Percentiles rank a stretch among this genome's conserved stretches.
Conservation (phyloP, 1,140 invertebrate genomes). For the Panagrolaimus sp. region DNA sequence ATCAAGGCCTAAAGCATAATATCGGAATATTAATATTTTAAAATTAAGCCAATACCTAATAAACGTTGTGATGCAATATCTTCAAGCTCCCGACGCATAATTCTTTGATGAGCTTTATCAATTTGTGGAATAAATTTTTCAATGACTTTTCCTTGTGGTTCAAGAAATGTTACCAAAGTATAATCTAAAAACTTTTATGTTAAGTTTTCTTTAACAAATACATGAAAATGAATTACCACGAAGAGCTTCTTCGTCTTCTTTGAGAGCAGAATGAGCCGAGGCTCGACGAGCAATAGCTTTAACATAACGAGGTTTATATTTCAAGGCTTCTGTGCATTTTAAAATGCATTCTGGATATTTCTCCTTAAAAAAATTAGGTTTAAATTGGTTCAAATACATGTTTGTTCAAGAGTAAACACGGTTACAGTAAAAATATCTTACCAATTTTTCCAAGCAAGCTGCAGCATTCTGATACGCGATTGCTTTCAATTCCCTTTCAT, state of each 20-base stretch:
- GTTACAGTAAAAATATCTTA: too few species aligned
- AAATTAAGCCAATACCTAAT: too few species aligned
- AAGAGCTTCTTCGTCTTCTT: slow-evolving; percentile 4
- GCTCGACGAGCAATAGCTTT: slow-evolving; percentile 5
- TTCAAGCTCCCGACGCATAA: not conserved
- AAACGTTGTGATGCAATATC: not conserved
- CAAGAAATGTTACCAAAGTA: not conserved
- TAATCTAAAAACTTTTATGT: too few species aligned
- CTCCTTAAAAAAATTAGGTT: not conserved
- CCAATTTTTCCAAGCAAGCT: slow-evolving; percentile 7
- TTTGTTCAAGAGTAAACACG: too few species aligned
- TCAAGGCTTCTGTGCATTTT: not conserved
- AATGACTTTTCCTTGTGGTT: not conserved
- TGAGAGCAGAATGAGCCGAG: not conserved
- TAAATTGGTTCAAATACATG: not conserved
- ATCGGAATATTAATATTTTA: too few species aligned
- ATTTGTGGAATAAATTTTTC: slow-evolving; percentile 1
- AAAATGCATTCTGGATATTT: slow-evolving; percentile 4
- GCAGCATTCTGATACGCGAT: not conserved
- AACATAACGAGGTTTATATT: not conserved
- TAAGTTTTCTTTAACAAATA: too few species aligned
- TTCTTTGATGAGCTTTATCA: not conserved
- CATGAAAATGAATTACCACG: too few species aligned
- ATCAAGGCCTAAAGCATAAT: not conserved
- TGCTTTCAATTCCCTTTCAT: not conserved